Percentiles rank a stretch among this genome's conserved stretches.
Evolutionary conservation across 2,888 invertebrate species (phyloP).

Genomic region (Pocota personata): DNA sequence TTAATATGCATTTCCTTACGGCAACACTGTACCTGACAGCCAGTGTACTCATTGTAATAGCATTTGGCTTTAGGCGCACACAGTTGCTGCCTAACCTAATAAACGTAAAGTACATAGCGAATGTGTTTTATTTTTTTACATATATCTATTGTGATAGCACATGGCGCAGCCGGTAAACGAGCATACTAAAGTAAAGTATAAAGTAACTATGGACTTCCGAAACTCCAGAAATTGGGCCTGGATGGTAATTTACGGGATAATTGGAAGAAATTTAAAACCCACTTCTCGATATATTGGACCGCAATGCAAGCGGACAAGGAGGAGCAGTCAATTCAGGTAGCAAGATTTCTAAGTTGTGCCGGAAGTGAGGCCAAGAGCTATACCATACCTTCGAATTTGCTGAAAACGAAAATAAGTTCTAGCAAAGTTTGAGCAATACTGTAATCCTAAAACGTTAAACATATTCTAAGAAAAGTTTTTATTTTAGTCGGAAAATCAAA

Average conservation of each 20-base stretch:
- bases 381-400: neutral
- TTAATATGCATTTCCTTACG: too few relatives aligned
- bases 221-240: neutral
- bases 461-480: neutral
- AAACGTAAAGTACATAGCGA: too few relatives aligned
- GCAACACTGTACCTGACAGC: too few relatives aligned
- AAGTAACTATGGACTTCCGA: too few relatives aligned
- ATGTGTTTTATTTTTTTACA: too few relatives aligned
- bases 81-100: too few relatives aligned
- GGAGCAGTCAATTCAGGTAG: conserved; percentile 4
- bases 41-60: too few relatives aligned
- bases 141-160: too few relatives aligned
- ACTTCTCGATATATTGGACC: neutral
- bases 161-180: too few relatives aligned
- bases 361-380: neutral
- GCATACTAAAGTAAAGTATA: too few relatives aligned
- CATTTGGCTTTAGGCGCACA: too few relatives aligned
- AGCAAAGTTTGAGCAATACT: conserved; percentile 10
- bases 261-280: conserved; percentile 16
- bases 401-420: neutral
- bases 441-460: conserved; percentile 1
- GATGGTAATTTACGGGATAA: conserved; percentile 7
- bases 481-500: neutral
- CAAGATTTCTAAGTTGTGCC: conserved; percentile 17
- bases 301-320: conserved; percentile 6